Conservation (phyloP, 2,797 vertebrate genomes). For the Esox masquinongy region DNA sequence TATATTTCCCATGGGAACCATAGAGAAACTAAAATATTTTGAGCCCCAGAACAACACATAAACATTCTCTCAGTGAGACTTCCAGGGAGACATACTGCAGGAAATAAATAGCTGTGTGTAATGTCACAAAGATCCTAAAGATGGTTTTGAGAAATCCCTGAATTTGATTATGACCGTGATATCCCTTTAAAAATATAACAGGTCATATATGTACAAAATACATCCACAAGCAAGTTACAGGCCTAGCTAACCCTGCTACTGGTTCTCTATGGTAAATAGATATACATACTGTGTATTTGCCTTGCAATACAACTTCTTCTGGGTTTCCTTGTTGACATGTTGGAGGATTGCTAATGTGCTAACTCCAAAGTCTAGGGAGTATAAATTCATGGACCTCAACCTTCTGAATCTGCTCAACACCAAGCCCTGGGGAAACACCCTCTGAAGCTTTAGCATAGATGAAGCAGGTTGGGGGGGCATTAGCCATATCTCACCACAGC, state of each 20-base stretch:
- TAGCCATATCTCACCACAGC: conserved; percentile 77
- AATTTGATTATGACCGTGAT: neutral
- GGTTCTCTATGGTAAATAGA: neutral
- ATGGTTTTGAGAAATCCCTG: neutral
- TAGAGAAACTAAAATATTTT: neutral
- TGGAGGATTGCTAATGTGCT: conserved; percentile 4
- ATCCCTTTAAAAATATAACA: neutral
- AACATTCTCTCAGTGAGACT: conserved; percentile 1
- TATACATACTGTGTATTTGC: neutral
- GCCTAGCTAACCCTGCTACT: neutral
- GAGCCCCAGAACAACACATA: conserved; percentile 18
- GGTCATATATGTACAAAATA: neutral
- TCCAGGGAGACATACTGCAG: conserved; percentile 1
- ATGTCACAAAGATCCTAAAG: conserved; percentile 14
- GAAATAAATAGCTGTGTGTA: conserved; percentile 1
- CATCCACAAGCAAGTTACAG: neutral
- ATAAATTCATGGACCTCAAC: conserved; percentile 5
- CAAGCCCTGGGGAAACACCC: conserved; percentile 33
- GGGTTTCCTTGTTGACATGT: neutral
- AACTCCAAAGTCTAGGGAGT: conserved; percentile 1
- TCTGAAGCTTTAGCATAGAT: conserved; percentile 22
- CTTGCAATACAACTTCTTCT: neutral
- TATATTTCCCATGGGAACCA: neutral
- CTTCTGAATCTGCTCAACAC: conserved; percentile 23
- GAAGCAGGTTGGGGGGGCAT: conserved; percentile 28